These are phyloP conservation scores for Osedax frankpressi DNA, from an alignment of 2,888 invertebrate genomes.

Conservation along the genomic window DNA sequence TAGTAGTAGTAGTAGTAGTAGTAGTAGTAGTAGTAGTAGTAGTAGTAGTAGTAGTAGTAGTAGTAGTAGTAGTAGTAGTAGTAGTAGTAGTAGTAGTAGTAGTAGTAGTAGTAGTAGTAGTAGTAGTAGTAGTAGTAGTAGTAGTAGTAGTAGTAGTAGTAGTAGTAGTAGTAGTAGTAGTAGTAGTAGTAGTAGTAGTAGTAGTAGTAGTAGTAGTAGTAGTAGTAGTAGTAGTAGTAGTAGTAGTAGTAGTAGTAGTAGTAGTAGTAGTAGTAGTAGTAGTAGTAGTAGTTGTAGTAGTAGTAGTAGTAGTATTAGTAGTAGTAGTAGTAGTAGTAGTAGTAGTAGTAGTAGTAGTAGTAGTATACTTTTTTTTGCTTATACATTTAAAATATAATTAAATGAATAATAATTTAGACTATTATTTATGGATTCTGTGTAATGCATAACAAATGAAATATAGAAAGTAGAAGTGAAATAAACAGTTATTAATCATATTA, in stretches of 20 bases:
- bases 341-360: background rate
- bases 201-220: background rate
- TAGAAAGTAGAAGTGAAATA: too few species aligned
- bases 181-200: background rate
- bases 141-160: background rate
- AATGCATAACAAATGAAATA: too few species aligned
- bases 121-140: background rate
- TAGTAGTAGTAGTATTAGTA: background rate
- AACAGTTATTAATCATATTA: too few species aligned
- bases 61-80: background rate
- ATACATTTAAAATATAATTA: too few species aligned
- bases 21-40: background rate
- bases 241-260: background rate
- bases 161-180: background rate
- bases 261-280: background rate
- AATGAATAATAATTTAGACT: too few species aligned
- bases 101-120: background rate
- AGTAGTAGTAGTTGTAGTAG: background rate
- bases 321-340: background rate
- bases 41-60: background rate
- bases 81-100: background rate
- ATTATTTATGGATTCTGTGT: too few species aligned
- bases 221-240: background rate
- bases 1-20: background rate
- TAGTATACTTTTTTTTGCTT: too few species aligned